Percentiles rank a stretch among this genome's conserved stretches.
phyloP scores from a whole-genome alignment of 2,113 vertebrate genomes.

The Rhinoderma darwinii region DNA sequence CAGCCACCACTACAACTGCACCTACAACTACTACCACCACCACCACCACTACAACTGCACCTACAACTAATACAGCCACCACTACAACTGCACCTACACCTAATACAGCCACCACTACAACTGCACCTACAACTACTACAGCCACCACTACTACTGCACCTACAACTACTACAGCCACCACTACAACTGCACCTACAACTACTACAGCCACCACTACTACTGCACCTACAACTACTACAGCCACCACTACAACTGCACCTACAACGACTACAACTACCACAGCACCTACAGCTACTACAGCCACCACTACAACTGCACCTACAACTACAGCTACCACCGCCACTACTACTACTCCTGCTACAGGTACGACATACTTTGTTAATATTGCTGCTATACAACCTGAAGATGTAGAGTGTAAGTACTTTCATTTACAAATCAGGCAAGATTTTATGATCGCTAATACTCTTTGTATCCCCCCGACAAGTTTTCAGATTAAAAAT shows the following conservation, averaged over 20 bases:
- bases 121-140: not conserved
- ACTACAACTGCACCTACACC: not conserved
- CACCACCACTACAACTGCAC: not conserved
- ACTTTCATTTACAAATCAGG: not conserved
- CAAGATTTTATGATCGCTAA: too few species aligned
- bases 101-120: not conserved
- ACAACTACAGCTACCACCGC: not conserved
- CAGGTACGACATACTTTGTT: not conserved
- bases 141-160: rapidly evolving
- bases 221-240: too few species aligned
- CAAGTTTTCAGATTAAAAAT: too few species aligned
- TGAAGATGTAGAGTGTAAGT: not conserved
- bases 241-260: not conserved
- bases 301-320: too few species aligned
- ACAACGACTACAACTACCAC: too few species aligned
- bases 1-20: constrained; percentile 63
- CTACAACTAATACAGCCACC: not conserved
- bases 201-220: not conserved
- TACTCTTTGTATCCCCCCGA: too few species aligned
- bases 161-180: not conserved
- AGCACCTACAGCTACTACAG: not conserved
- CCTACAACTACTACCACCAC: constrained; percentile 25
- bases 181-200: not conserved
- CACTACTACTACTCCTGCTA: not conserved
- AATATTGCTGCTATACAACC: not conserved